These are phyloP conservation scores for Calameuta pallipes DNA, from an alignment of 2,888 invertebrate genomes.

Conservation along the genomic window DNA sequence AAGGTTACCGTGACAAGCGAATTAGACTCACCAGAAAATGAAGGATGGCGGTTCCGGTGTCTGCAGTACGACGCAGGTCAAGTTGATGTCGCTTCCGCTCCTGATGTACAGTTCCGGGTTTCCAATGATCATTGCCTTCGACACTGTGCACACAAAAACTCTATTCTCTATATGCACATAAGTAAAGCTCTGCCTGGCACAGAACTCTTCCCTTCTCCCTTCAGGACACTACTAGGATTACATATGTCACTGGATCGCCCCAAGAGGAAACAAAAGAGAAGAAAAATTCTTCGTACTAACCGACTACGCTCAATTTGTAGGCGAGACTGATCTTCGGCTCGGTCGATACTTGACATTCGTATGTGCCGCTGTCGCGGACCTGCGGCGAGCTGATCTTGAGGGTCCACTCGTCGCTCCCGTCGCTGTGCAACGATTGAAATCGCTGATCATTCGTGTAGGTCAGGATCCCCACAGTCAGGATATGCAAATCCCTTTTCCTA, in stretches of 20 bases:
- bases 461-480: slow-evolving; percentile 77
- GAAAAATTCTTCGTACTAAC: slow-evolving; percentile 68
- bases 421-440: slow-evolving; percentile 77
- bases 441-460: slow-evolving; percentile 81
- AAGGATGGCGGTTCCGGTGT: slow-evolving; percentile 85
- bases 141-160: slow-evolving; percentile 72
- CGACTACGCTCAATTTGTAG: slow-evolving; percentile 80
- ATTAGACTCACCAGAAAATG: slow-evolving; percentile 67
- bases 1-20: slow-evolving; percentile 7
- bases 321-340: slow-evolving; percentile 83
- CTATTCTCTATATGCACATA: neutral
- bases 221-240: neutral
- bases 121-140: slow-evolving; percentile 88
- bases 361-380: slow-evolving; percentile 76
- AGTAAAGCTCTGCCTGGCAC: neutral
- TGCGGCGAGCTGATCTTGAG: slow-evolving; percentile 78
- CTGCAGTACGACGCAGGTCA: slow-evolving; percentile 87
- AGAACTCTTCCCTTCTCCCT: neutral
- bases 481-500: slow-evolving; percentile 84
- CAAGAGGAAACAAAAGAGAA: neutral
- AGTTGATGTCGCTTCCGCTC: slow-evolving; percentile 91
- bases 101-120: slow-evolving; percentile 88
- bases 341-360: slow-evolving; percentile 83
- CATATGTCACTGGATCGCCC: neutral
- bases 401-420: slow-evolving; percentile 80